A percentile compares a stretch with the other conserved stretches of the same genome.
Evolutionary conservation across 2,888 invertebrate species (phyloP).

Genomic region (Boloria selene): DNA sequence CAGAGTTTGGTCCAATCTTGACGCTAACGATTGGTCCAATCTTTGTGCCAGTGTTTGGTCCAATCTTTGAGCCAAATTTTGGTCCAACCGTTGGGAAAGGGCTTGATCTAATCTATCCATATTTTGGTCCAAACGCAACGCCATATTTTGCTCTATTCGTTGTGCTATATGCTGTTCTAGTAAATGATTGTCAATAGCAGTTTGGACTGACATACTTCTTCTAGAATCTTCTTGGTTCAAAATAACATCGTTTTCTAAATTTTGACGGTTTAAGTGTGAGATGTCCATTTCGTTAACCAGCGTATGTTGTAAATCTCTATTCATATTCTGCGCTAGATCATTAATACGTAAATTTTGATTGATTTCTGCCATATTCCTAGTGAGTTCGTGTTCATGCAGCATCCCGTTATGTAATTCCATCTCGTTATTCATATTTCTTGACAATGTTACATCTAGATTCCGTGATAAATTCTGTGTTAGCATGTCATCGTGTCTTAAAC

Average conservation of each 20-base stretch:
- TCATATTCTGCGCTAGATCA: constrained; percentile 36
- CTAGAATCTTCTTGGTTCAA: constrained; percentile 42
- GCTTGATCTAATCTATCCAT: constrained; percentile 44
- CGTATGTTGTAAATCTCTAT: constrained; percentile 53
- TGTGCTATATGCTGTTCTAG: constrained; percentile 49
- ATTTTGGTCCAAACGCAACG: constrained; percentile 42
- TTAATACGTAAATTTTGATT: constrained; percentile 48
- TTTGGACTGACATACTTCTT: constrained; percentile 40
- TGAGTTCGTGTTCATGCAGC: constrained; percentile 57
- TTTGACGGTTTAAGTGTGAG: constrained; percentile 50
- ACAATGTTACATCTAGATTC: constrained; percentile 52
- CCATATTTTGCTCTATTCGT: constrained; percentile 48
- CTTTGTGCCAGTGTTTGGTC: constrained; percentile 47
- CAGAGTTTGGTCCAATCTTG: constrained; percentile 46
- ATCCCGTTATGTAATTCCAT: constrained; percentile 60
- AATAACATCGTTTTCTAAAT: constrained; percentile 49
- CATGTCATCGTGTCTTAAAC: constrained; percentile 49
- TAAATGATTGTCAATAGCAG: constrained; percentile 42
- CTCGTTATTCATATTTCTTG: constrained; percentile 47
- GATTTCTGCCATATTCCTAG: constrained; percentile 45
- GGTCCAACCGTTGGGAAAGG: constrained; percentile 45
- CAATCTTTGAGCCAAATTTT: constrained; percentile 46
- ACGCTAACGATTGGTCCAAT: constrained; percentile 44
- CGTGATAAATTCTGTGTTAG: constrained; percentile 47
- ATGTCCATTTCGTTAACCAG: constrained; percentile 51